Evolutionary conservation across 2,888 invertebrate species (phyloP), one percentile per base, ranked within the genome.

Genomic region (Acanthosepion pharaonis): DNA sequence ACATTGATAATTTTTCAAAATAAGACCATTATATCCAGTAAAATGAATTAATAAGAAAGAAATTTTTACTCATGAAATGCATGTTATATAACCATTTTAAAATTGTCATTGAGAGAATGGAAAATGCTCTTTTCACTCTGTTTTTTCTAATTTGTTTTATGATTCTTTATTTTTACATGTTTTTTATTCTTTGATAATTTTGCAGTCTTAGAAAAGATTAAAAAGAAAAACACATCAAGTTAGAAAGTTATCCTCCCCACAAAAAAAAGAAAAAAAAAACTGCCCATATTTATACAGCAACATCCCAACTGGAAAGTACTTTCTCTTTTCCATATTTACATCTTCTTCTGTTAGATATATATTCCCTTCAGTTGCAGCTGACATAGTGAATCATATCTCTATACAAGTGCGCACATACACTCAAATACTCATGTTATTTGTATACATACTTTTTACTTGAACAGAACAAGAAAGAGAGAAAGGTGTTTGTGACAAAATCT

Each of bases 401-500:
- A 78, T 15, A 78, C n/a, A 78, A 3, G 15, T n/a, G 33, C n/a
- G 33, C n/a, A 78, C 78, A 78, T 11, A 78, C 78, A n/a, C 23
- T 23, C 25, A 20, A 20, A 59, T 59, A 59, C 6, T 59, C 59
- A 20, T 78, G n/a, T 33, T 78, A 59, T 59, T 78, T 78, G 78
- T 78, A 78, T 78, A 78, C n/a, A 78, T 78, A 78, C n/a, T n/a
- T 78, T 78, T 78, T n/a, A n/a, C 18, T 15, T 78, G 33, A 78
- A 78, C n/a, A 78, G 33, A 33, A 78, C 33, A 59, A 59, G 59
- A 78, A 78, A 78, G 78, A 78, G n/a, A 78, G 78, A 78, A 78
- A 78, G 78, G 78, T 78, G n/a, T 78, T 78, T 78, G 78, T 78
- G 78, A 78, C 78, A 78, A 78, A 78, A 78, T 78, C 78, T 78